Evolutionary conservation across 2,888 invertebrate genomes (phyloP).

Genomic region (Phlogophora meticulosa): DNA sequence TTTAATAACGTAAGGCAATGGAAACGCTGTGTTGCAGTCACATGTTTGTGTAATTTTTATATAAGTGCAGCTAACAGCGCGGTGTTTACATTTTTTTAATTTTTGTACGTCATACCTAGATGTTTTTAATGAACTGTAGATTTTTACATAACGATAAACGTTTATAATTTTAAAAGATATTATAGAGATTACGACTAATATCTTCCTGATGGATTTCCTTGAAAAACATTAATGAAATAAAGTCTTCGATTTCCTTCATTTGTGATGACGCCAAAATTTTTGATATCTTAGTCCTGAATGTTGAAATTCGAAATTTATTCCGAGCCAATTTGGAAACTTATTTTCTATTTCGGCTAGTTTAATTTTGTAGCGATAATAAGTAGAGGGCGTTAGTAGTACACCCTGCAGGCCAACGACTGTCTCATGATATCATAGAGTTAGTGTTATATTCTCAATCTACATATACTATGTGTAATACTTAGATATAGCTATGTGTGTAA

Average conservation of each 20-base stretch:
- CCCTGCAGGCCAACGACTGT: constrained; percentile 73
- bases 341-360: constrained; percentile 72
- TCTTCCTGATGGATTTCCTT: constrained; percentile 64
- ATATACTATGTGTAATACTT: constrained; percentile 70
- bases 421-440: constrained; percentile 75
- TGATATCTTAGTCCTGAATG: constrained; percentile 51
- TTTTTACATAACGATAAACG: constrained; percentile 63
- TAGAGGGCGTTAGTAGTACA: constrained; percentile 61
- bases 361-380: constrained; percentile 59
- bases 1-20: constrained; percentile 66
- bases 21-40: constrained; percentile 70
- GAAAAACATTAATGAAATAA: constrained; percentile 40
- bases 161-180: constrained; percentile 69
- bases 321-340: constrained; percentile 79
- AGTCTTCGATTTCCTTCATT: constrained; percentile 54
- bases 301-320: constrained; percentile 73
- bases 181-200: constrained; percentile 61
- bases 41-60: constrained; percentile 72
- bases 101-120: constrained; percentile 74
- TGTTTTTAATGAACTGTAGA: constrained; percentile 67
- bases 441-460: constrained; percentile 70
- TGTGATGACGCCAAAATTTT: constrained; percentile 57
- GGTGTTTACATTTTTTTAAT: constrained; percentile 71
- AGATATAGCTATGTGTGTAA: constrained; percentile 69
- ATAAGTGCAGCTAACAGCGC: constrained; percentile 75